A percentile compares a stretch with the other conserved stretches of the same genome.
These are phyloP conservation scores for Gadus macrocephalus DNA, from an alignment of 2,113 vertebrate genomes.

Conservation along the genomic window DNA sequence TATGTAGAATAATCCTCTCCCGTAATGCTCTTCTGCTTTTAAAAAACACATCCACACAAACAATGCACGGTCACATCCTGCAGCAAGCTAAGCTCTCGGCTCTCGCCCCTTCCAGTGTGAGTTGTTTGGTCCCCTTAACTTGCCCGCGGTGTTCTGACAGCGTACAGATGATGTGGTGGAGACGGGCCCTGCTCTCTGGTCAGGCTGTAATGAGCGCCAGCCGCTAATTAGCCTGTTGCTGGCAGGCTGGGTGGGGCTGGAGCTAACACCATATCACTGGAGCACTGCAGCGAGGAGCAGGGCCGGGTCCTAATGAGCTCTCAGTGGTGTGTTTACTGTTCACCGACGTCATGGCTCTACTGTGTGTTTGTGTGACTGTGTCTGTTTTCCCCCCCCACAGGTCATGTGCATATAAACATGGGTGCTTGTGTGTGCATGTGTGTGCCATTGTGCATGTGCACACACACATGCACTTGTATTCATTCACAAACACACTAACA, in stretches of 20 bases:
- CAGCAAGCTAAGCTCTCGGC: too few species aligned
- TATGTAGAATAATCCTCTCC: too few species aligned
- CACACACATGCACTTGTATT: too few species aligned
- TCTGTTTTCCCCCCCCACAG: conserved; percentile 22
- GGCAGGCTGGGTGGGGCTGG: conserved; percentile 54
- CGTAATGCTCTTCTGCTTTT: too few species aligned
- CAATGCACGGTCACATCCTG: too few species aligned
- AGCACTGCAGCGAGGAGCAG: conserved; percentile 47
- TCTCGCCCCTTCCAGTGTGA: conserved; percentile 31
- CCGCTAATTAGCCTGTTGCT: conserved; percentile 65
- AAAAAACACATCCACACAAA: conserved; percentile 12
- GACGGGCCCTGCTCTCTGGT: conserved; percentile 37
- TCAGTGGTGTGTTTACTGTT: conserved; percentile 69
- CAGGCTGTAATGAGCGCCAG: conserved; percentile 60
- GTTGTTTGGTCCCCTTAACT: conserved; percentile 34
- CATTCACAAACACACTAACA: not conserved
- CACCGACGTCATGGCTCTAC: conserved; percentile 62
- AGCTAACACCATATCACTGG: conserved; percentile 52
- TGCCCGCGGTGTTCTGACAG: conserved; percentile 54
- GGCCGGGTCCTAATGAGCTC: conserved; percentile 65
- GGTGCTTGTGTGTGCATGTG: too few species aligned
- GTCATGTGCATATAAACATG: not conserved
- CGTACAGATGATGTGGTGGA: conserved; percentile 54
- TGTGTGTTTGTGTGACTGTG: conserved; percentile 15
- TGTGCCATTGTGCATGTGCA: too few species aligned